Conservation (phyloP, 2,113 vertebrate genomes). For the Erythrocercus mccallii region DNA sequence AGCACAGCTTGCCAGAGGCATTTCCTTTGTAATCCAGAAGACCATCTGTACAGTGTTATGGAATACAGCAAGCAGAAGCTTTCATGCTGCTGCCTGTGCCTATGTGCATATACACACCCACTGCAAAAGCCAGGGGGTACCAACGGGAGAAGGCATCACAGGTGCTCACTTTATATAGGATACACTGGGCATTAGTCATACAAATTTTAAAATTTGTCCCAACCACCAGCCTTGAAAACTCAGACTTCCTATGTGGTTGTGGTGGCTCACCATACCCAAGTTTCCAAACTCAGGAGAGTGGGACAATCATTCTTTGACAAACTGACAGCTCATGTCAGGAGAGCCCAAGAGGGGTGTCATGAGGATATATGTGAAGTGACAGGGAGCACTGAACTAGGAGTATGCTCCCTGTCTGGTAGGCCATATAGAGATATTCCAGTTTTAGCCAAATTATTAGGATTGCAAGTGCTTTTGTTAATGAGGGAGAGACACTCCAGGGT, state of each 20-base stretch:
- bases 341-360: not conserved
- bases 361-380: not conserved
- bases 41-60: conserved; percentile 22
- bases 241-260: not conserved
- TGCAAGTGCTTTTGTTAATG: not conserved
- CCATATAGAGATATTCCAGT: not conserved
- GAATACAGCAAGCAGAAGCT: not conserved
- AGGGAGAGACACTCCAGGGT: not conserved
- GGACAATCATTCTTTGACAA: not conserved
- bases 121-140: not conserved
- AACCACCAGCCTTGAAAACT: not conserved
- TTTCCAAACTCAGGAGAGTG: not conserved
- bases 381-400: not conserved
- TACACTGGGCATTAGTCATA: not conserved
- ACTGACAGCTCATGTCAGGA: not conserved
- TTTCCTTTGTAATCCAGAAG: conserved; percentile 43
- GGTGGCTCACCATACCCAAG: not conserved
- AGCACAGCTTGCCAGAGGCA: conserved; percentile 45
- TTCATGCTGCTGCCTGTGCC: not conserved
- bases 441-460: not conserved
- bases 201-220: not conserved
- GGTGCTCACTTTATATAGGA: not conserved
- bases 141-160: not conserved
- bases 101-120: not conserved
- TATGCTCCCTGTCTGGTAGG: not conserved